phyloP scores from a whole-genome alignment of 2,888 invertebrate species.

The Tenodera sinensis region DNA sequence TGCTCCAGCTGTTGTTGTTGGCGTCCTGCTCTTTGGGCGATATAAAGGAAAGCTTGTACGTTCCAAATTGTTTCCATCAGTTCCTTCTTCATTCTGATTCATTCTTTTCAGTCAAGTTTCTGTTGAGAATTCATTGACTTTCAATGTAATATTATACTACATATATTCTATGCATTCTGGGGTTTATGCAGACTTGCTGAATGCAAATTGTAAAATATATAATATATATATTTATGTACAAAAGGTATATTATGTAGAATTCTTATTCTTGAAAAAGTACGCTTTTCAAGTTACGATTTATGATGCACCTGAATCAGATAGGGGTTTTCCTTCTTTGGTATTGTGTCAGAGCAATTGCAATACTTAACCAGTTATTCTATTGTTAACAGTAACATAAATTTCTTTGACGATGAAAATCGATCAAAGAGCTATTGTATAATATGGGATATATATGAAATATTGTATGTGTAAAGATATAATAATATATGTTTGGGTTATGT shows the following conservation, averaged over 20 bases:
- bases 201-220: conserved; percentile 1
- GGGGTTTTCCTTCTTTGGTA: conserved; percentile 27
- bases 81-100: conserved; percentile 27
- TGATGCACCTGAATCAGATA: conserved; percentile 15
- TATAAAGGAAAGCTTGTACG: conserved; percentile 26
- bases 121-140: conserved; percentile 18
- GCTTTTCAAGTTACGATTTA: conserved; percentile 4
- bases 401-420: conserved; percentile 9
- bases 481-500: conserved; percentile 22
- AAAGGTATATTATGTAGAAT: conserved; percentile 13
- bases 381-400: conserved; percentile 24
- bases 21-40: conserved; percentile 24
- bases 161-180: background rate
- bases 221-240: conserved; percentile 12
- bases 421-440: conserved; percentile 19
- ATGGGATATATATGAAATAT: conserved; percentile 17
- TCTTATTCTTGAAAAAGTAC: conserved; percentile 14
- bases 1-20: background rate
- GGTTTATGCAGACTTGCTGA: conserved; percentile 9
- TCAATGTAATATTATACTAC: background rate
- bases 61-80: conserved; percentile 25
- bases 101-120: conserved; percentile 24
- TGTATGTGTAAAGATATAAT: conserved; percentile 24
- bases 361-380: conserved; percentile 21
- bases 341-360: conserved; percentile 13